Evolutionary conservation across 2,113 vertebrate genomes (phyloP), one percentile per base, ranked within the genome.

Genomic region (Mastomys natalensis): DNA sequence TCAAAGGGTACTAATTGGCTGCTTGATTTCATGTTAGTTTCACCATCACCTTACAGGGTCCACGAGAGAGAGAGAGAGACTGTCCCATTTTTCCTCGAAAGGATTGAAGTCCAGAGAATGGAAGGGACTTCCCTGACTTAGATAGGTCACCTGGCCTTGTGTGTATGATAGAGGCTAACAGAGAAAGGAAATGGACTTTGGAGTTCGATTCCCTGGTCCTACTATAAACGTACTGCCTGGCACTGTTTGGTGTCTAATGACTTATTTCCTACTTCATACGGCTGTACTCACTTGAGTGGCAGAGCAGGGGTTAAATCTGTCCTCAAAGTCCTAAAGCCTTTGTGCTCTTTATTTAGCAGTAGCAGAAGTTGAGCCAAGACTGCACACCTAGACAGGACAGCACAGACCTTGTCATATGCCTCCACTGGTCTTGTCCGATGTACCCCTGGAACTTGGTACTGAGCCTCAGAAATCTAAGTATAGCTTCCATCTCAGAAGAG

Each of bases 251-350:
- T 55, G 53, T 53, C 58, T 82, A 53, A 72, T 89, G 87, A 94
- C 86, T 95, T 77, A 60, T 37, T 96, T 72, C 43, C 64, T 16
- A 60, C 53, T 89, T 97, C 60, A 73, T 95, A 66, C 87, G 66
- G 66, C 73, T 74, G 51, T 94, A 53, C 60, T 60, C 81, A 78
- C 66, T 89, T 76, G 43, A 64, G 29, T 45, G 70, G 78, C 26
- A 66, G 8, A 53, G 58, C 11, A 55, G 73, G 77, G 85, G 51
- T 89, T 86, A 70, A 96, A 88, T 9, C 51, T 77, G 80, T 93
- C 48, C 80, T 93, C 29, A 64, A 77, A 90, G 58, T 76, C 80
- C 24, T 29, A 37, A n/a, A 48, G 74, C 37, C 64, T 31, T 77
- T 55, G n/a, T 72, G 43, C 58, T 94, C 92, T 89, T 80, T 58